phyloP scores from a whole-genome alignment of 2,888 invertebrate species.

The Uropetala carovei region DNA sequence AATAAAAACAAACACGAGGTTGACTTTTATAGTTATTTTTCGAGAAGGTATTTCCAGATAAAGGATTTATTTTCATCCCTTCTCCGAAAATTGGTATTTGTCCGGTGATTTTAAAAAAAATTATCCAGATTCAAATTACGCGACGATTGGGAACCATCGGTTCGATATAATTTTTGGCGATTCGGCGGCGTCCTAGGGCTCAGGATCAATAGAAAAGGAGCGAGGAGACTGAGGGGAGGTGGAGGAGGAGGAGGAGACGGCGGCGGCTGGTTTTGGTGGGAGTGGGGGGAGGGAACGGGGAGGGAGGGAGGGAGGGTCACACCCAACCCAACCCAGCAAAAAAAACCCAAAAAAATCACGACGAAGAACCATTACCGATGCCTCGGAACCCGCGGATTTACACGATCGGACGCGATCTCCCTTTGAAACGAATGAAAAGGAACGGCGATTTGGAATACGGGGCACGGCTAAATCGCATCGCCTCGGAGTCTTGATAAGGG shows the following conservation, averaged over 20 bases:
- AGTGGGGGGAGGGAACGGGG: neutral
- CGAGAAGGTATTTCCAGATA: too few relatives aligned
- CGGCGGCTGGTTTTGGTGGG: too few relatives aligned
- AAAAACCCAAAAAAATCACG: neutral
- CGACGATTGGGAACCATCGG: slow-evolving; percentile 3
- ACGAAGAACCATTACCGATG: neutral
- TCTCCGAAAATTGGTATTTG: neutral
- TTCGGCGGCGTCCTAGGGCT: slow-evolving; percentile 20
- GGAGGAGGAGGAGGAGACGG: neutral
- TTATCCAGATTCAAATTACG: neutral
- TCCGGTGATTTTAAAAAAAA: neutral
- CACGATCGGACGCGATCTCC: neutral
- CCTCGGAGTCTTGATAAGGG: neutral
- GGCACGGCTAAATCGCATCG: neutral
- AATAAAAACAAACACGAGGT: too few relatives aligned
- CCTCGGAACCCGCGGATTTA: slow-evolving; percentile 11
- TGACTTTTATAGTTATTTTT: too few relatives aligned
- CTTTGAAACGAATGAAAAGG: slow-evolving; percentile 21
- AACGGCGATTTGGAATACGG: neutral
- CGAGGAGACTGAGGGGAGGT: neutral
- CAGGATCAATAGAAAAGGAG: neutral
- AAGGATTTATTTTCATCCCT: too few relatives aligned
- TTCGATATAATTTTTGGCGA: slow-evolving; percentile 32
- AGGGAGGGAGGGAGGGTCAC: neutral
- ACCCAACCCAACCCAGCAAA: neutral